These are phyloP conservation scores for Tineola bisselliella DNA, from an alignment of 2,888 invertebrate species.

Conservation along the genomic window DNA sequence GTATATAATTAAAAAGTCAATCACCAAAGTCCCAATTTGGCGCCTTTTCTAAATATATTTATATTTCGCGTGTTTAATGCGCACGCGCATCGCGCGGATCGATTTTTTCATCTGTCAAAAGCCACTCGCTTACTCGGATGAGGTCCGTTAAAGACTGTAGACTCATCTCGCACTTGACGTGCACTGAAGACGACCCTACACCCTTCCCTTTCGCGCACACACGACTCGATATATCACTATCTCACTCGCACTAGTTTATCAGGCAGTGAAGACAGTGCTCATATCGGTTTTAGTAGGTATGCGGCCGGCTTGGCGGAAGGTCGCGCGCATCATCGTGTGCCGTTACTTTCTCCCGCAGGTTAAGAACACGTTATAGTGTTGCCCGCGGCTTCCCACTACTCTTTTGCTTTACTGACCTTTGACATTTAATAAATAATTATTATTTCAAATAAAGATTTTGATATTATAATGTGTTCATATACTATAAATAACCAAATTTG, in stretches of 20 bases:
- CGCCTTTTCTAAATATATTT: constrained; percentile 22
- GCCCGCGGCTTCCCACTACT: not conserved
- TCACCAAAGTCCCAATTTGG: constrained; percentile 1
- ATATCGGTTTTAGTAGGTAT: constrained; percentile 53
- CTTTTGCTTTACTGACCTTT: not conserved
- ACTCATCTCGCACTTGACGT: constrained; percentile 65
- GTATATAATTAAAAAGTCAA: not conserved
- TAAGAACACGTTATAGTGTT: not conserved
- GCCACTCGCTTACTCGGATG: constrained; percentile 61
- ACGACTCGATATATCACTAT: constrained; percentile 27
- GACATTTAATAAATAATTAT: not conserved
- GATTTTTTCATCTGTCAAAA: constrained; percentile 34
- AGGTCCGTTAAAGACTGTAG: constrained; percentile 64
- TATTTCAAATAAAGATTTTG: not conserved
- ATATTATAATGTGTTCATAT: not conserved
- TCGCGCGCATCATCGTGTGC: constrained; percentile 35
- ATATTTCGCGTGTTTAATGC: constrained; percentile 46
- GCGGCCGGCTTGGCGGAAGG: constrained; percentile 56
- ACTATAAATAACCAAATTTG: too few species aligned
- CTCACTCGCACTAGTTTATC: constrained; percentile 52
- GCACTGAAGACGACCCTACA: constrained; percentile 63
- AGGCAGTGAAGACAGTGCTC: constrained; percentile 43
- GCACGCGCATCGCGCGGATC: constrained; percentile 36
- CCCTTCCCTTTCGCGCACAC: constrained; percentile 34
- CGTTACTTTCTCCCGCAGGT: constrained; percentile 45